Evolutionary conservation across 1,140 invertebrate genomes (phyloP), one percentile per base, ranked within the genome.

Genomic region (Plectus sambesii): DNA sequence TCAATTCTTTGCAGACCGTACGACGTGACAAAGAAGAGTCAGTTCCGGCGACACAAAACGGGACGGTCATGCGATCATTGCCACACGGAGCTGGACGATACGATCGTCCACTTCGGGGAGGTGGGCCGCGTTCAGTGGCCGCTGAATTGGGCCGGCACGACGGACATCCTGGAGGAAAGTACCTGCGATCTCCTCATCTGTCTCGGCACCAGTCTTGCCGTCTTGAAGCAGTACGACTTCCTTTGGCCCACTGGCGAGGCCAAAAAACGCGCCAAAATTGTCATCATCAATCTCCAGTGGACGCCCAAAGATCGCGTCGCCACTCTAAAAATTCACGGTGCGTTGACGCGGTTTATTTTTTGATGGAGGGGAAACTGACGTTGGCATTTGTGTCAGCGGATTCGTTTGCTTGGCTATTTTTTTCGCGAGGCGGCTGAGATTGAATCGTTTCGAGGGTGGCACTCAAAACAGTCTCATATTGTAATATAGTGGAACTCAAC

Each of bases 231-330:
- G 48, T 56, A 55, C 43, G 58, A 35, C 17, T 39, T 38, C 12
- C 54, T 57, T 9, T 56, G 46, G 46, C 54, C 53, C 4, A 8
- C 53, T 2, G 6, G 79, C 63, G 82, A 85, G 19, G 76, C 77
- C 0, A 77, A 80, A 33, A 81, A 85, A 59, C 74, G 86, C 17
- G 83, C 87, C 6, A 81, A 83, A 56, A 73, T 96, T 12, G 89
- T 82, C 66, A 89, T 96, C 53, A 83, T 94, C 2, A 96, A 96
- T 74, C 73, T 94, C 37, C 89, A 94, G 69, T 94, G 88, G 88
- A 96, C 90, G 39, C 88, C 89, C 3, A 96, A 94, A 72, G 89
- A 94, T 73, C 80, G 82, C 26, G 79, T 80, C 59, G 84, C 87
- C 6, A 78, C 77, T 44, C 75, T 93, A 3, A 94, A 94, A 77